These are phyloP conservation scores for Ifrita kowaldi DNA, from an alignment of 2,113 vertebrate species.

Conservation along the genomic window DNA sequence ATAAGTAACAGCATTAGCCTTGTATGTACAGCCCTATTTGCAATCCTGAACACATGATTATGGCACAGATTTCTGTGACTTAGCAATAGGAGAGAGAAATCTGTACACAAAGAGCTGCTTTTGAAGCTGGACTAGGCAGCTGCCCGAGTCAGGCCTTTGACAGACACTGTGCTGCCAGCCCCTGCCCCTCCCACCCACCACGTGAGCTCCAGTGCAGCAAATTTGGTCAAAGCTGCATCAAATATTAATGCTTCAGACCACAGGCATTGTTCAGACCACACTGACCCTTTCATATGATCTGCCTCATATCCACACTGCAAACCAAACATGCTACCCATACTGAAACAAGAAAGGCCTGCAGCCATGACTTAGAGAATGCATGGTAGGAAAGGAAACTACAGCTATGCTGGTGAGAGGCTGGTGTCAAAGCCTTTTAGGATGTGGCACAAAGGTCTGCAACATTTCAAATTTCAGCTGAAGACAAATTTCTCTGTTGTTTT, in stretches of 20 bases:
- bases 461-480: not conserved
- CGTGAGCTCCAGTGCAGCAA: accelerated
- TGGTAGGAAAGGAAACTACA: not conserved
- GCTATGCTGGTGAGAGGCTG: not conserved
- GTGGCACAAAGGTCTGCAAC: not conserved
- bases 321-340: not conserved
- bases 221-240: not conserved
- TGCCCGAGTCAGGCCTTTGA: not conserved
- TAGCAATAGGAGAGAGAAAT: not conserved
- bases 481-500: not conserved
- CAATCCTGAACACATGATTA: not conserved
- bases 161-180: not conserved
- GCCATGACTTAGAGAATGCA: not conserved
- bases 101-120: not conserved
- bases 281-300: not conserved
- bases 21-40: not conserved
- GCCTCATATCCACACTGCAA: not conserved
- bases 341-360: not conserved
- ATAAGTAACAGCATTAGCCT: not conserved
- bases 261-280: not conserved
- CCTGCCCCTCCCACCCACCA: not conserved
- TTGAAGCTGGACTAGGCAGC: not conserved
- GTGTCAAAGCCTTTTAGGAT: not conserved
- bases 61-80: not conserved
- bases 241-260: not conserved